Percentiles rank a stretch among this genome's conserved stretches.
Conservation (phyloP, 2,888 invertebrate species). For the Sylvicola cinctus region DNA sequence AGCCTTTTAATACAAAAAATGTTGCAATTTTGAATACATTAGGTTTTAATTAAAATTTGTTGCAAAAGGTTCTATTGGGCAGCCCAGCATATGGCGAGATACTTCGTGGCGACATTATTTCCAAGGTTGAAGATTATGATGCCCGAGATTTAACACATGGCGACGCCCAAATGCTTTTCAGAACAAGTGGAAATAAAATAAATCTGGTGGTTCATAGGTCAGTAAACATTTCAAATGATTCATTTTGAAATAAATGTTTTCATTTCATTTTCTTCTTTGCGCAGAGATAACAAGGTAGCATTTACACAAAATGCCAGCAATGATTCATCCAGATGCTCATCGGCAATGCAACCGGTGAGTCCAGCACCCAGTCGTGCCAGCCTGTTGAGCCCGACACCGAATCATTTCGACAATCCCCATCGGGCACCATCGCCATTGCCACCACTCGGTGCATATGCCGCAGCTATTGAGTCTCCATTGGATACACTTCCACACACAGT, state of each 20-base stretch:
- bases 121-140: constrained; percentile 78
- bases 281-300: constrained; percentile 24
- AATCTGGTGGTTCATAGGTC: constrained; percentile 69
- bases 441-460: constrained; percentile 26
- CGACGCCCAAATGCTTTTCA: constrained; percentile 76
- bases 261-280: no score
- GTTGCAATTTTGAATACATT: no score
- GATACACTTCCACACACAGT: constrained; percentile 31
- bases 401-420: constrained; percentile 4
- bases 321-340: constrained; percentile 29
- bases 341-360: constrained; percentile 18
- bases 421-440: constrained; percentile 32
- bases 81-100: constrained; percentile 71
- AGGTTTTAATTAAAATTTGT: no score
- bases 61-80: no score
- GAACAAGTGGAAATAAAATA: constrained; percentile 59
- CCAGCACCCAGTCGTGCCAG: constrained; percentile 8
- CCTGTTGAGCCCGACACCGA: constrained; percentile 6
- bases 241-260: no score
- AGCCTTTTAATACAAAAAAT: no score
- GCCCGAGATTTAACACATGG: constrained; percentile 71
- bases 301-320: constrained; percentile 27
- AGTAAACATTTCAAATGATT: no score
- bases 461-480: constrained; percentile 20
- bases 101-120: constrained; percentile 74